phyloP scores from a whole-genome alignment of 30 jellyfish, hydroid and myxozoan genomes.

The Clytia hemisphaerica region DNA sequence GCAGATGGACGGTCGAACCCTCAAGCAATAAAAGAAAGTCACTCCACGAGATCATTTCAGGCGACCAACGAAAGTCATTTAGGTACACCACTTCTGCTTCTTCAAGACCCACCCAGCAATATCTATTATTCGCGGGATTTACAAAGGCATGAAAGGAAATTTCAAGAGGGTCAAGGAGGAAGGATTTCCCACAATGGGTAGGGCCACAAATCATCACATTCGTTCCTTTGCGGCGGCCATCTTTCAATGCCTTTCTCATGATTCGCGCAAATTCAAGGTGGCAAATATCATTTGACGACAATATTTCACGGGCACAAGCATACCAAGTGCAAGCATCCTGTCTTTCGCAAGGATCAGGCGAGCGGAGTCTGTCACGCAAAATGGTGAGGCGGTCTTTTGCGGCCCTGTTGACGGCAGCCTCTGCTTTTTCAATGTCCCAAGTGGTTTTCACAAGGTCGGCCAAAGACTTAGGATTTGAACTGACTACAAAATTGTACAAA shows the following conservation, averaged over 20 bases:
- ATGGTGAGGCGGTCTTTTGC: no score
- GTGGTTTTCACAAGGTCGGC: no score
- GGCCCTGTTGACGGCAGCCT: no score
- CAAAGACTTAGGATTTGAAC: no score
- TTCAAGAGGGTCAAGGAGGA: constrained; percentile 27
- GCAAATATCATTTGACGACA: constrained; percentile 22
- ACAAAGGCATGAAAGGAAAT: constrained; percentile 1
- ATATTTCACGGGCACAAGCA: no score
- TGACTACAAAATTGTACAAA: no score
- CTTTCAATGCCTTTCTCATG: constrained; percentile 15
- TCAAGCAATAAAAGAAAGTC: constrained; percentile 27
- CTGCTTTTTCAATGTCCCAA: no score
- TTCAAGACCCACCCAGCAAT: constrained; percentile 51
- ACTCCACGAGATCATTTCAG: constrained; percentile 36
- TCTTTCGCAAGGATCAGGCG: no score
- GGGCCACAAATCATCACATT: constrained; percentile 21
- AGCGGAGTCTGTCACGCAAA: no score
- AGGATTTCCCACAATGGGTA: constrained; percentile 23
- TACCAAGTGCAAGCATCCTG: no score
- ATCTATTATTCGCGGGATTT: constrained; percentile 32
- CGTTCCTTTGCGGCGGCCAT: constrained; percentile 25
- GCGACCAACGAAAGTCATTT: constrained; percentile 40
- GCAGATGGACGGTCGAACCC: constrained; percentile 43
- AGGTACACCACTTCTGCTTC: constrained; percentile 14
- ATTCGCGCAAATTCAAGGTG: constrained; percentile 29